Base-by-base conservation (phyloP, 2,113 vertebrate genomes). In the Helogale parvula region DNA sequence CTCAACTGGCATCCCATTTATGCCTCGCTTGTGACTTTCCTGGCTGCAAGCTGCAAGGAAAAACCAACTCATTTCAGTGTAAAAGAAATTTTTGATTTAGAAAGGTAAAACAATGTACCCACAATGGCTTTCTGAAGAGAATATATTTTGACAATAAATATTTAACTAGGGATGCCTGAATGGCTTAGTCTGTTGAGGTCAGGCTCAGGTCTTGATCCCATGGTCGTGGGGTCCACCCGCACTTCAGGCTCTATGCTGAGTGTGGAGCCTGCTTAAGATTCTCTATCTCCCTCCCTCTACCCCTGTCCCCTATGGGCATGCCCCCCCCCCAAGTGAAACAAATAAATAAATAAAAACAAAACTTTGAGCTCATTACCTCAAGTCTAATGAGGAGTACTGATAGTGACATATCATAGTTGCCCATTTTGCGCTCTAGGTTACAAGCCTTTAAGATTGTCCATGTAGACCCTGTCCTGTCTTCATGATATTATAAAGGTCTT, bases 371-470 rank as follows among this genome's bases (percentile, higher is more conserved):
- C 52, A 52, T 16, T 35, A 41, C 12, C 29, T 60, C 25, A 60
- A 38, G 2, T 63, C 17, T 3, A 29, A 15, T 29, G 50, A 66
- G 13, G 23, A 76, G 5, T 11, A 0, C 3, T 52, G 14, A 83
- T 38, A 38, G 9, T 0, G 0, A n/a, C 27, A 9, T 52, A 25
- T 63, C 25, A 4, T 10, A 54, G 33, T 29, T 33, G 8, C 5
- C 23, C 23, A 16, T 2, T 6, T 6, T 17, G 0, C 5, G 10
- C 27, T 60, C 35, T 57, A 68, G 33, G 31, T 77, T 25, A 21
- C 6, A 74, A 88, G 74, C 21, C 14, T 21, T 16, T 31, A 1
- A 81, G n/a, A 15, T 63, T 63, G 45, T n/a, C n/a, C 15, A 17
- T 17, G 12, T 10, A 91, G 47, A 25, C 5, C 17, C 76, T 38